Evolutionary conservation across 2,113 vertebrate genomes (phyloP).

Genomic region (Carlito syrichta): DNA sequence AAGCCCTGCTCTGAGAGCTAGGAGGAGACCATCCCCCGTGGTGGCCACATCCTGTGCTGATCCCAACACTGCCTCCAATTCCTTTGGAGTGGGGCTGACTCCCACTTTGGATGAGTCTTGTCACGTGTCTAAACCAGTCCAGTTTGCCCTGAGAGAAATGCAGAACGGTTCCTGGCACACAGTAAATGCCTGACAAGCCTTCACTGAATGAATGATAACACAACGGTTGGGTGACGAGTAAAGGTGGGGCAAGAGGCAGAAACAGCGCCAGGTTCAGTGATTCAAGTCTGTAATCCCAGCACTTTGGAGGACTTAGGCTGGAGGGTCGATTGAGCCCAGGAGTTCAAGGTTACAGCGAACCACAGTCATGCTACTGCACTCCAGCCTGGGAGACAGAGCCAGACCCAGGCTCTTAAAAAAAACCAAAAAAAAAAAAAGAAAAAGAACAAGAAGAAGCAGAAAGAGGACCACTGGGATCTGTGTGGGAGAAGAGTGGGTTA

Average conservation of each 20-base stretch:
- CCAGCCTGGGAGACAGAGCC: too few species aligned
- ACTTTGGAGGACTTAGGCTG: too few species aligned
- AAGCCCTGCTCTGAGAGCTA: background rate
- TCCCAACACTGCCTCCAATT: background rate
- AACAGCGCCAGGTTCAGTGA: too few species aligned
- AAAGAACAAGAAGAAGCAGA: too few species aligned
- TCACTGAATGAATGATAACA: conserved; percentile 16
- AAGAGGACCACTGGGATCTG: background rate
- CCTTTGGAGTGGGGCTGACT: background rate
- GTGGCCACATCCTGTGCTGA: background rate
- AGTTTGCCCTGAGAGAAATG: background rate
- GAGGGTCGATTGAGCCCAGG: too few species aligned
- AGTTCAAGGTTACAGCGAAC: too few species aligned
- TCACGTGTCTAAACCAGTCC: background rate
- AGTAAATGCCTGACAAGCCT: background rate
- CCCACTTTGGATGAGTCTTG: background rate
- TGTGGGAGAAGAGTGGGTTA: background rate
- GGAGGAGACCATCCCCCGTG: background rate
- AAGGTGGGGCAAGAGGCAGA: background rate
- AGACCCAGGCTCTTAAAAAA: too few species aligned
- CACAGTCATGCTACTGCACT: too few species aligned
- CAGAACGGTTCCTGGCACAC: background rate
- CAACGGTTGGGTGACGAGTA: background rate
- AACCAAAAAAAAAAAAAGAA: too few species aligned
- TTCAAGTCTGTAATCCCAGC: too few species aligned